Base-by-base conservation (phyloP, 2,113 vertebrate genomes). In the Corythornis vintsioides region DNA sequence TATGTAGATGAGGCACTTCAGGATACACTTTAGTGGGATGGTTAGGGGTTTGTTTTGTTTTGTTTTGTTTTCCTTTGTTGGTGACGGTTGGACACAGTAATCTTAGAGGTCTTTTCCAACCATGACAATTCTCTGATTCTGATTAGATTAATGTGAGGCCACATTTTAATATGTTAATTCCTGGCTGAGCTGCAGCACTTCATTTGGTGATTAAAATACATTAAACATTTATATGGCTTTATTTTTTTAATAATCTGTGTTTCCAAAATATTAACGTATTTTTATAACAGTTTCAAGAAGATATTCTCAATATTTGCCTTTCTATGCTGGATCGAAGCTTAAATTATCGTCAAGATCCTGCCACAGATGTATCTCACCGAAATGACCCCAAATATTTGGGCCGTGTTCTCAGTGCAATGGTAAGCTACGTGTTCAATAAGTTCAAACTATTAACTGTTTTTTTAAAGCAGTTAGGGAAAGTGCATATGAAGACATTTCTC, bases 361-460 rank as follows among this genome's bases (percentile, higher is more conserved):
- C 26, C 29, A 96, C 96, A 4, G 98, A 98, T 2, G 91, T 95
- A 5, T 95, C 97, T 42, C 96, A 78, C 80, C 92, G 98, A 45
- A 86, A 94, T 2, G 97, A 98, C 71, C 98, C 98, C 88, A 95
- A 66, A 73, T 98, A 98, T 0, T 13, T 98, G 48, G 94, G 97
- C 48, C 97, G 98, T 3, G 97, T 98, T 29, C 94, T 98, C 72
- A 98, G 96, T 15, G 97, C 98, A 33, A 98, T 98, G 98, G 98
- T 98, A 93, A 97, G 98, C 80, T 67, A 22, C 11, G 1, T 2
- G 6, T 17, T 33, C 65, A 38, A 16, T 40, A 77, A 61, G 8
- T 43, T 40, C 20, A 50, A 60, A 33, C 6, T 35, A 42, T 29
- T 35, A 10, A 43, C 40, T 45, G 31, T 16, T 50, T 47, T 56